Base-by-base conservation (phyloP, 2,797 vertebrate species). In the Acanthurus leucopareius region DNA sequence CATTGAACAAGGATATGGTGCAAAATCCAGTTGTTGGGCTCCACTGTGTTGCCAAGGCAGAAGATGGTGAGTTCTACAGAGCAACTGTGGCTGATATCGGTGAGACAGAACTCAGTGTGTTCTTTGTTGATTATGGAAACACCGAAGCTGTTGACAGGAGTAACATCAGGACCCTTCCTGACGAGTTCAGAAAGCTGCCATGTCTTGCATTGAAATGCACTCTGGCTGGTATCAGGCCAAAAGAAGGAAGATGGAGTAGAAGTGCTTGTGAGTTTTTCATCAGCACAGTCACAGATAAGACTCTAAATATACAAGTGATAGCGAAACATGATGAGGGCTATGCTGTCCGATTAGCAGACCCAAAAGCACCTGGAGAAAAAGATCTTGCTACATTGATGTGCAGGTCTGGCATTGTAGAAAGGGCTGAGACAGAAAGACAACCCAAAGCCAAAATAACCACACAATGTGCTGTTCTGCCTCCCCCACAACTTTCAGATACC, bases 101-200 rank as follows among this genome's bases (percentile, higher is more conserved):
- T 7, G 79, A 95, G 1, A 83, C 89, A 1, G 87, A 94, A 45
- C 73, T 92, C 5, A 92, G 91, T 40, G 91, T 97, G 28, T 94
- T 96, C 73, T 93, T 97, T 79, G 83, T 97, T 17, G 98, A 99
- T 85, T 95, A 92, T 69, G 97, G 98, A 81, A 96, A 93, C 61
- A 93, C 80, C 0, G 95, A 97, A 86, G 75, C 82, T 1, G 94
- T 99, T 69, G 93, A 95, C 28, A 67, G 44, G 71, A 66, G 59
- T 54, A 86, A 92, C 0, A 82, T 99, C 45, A 94, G 91, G 52
- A 90, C 92, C 51, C 88, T 99, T 60, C 96, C 96, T 3, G 91
- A 95, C 3, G 86, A 81, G 20, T 97, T 96, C 54, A 93, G 86
- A 88, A 91, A 86, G 10, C 82, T 98, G 0, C 97, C 97, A 1